A percentile compares a stretch with the other conserved stretches of the same genome.
Conservation (phyloP, 1,140 invertebrate genomes). For the Drosophila guanche region DNA sequence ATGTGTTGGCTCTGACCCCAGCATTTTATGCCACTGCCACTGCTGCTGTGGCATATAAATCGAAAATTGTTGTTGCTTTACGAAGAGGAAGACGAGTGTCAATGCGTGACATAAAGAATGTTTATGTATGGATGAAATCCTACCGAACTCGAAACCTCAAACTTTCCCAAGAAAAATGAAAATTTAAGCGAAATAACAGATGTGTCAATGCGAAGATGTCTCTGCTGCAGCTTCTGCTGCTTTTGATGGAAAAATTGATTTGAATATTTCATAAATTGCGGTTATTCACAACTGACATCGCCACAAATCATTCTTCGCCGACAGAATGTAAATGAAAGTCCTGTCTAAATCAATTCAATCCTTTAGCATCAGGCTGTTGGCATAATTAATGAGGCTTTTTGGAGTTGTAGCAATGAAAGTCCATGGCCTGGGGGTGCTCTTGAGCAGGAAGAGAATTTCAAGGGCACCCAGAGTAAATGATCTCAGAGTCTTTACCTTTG, state of each 20-base stretch:
- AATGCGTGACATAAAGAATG: constrained; percentile 61
- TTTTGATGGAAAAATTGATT: constrained; percentile 14
- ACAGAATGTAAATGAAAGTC: not conserved
- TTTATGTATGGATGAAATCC: constrained; percentile 27
- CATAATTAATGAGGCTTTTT: constrained; percentile 35
- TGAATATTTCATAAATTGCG: constrained; percentile 20
- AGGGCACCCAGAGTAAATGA: too few relatives aligned
- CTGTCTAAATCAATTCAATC: constrained; percentile 10
- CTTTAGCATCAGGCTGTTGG: constrained; percentile 9
- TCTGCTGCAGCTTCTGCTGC: too few relatives aligned
- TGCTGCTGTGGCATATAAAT: constrained; percentile 61
- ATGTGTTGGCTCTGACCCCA: not conserved
- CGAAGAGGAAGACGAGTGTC: constrained; percentile 43
- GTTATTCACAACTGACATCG: not conserved
- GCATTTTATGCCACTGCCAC: constrained; percentile 8
- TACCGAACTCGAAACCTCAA: constrained; percentile 4
- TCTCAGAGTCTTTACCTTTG: too few relatives aligned
- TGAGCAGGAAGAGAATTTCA: too few relatives aligned
- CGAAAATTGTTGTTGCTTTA: constrained; percentile 51
- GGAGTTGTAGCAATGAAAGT: not conserved
- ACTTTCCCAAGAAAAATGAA: constrained; percentile 1
- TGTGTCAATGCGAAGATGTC: constrained; percentile 19
- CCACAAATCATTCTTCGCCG: not conserved
- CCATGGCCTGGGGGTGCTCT: constrained; percentile 1
- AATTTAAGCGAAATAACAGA: constrained; percentile 27